Evolutionary conservation across 1,140 invertebrate genomes (phyloP), one percentile per base, ranked within the genome.

Genomic region (Plectrocnemia conspersa): DNA sequence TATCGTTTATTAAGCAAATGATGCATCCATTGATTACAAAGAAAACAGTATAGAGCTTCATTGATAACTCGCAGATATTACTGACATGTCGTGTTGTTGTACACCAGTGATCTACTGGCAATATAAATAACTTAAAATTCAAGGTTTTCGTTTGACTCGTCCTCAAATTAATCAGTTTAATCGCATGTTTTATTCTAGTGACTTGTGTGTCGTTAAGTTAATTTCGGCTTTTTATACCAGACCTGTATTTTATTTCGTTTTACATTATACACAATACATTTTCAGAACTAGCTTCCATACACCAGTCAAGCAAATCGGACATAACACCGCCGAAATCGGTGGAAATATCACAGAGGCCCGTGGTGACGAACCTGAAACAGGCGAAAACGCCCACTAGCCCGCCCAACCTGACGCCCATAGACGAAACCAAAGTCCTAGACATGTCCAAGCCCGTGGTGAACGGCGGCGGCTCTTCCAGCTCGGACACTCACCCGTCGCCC

Each of bases 281-380:
- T 76, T 38, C 74, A 76, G 74, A 76, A 67, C 69, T 76, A 66
- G 68, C 72, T 57, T 70, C 74, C 58, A 73, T 76, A 36, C 73
- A 76, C 62, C 73, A 73, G 52, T 68, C 73, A 60, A 49, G 50
- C 18, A 60, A 60, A 44, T 23, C 16, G 11, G 58, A 60, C 19
- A 46, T 25, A 3, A 13, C 25, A 19, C 54, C 59, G 13, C 59
- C 54, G 1, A 61, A 61, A 57, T 46, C 38, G 9, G 52, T 61
- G 25, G 59, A 61, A 23, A 54, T 57, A 52, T 57, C 59, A 22
- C 59, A 54, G 35, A 52, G 36, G 50, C 36, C 54, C 36, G 38
- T 18, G 13, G 54, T 54, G 25, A 50, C 49, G 10, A 61, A 49
- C 46, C n/a, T 52, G 24, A 61, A 61, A 41, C 46, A 56, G 27